Base-by-base conservation (phyloP, 2,797 vertebrate species). In the Prionace glauca region DNA sequence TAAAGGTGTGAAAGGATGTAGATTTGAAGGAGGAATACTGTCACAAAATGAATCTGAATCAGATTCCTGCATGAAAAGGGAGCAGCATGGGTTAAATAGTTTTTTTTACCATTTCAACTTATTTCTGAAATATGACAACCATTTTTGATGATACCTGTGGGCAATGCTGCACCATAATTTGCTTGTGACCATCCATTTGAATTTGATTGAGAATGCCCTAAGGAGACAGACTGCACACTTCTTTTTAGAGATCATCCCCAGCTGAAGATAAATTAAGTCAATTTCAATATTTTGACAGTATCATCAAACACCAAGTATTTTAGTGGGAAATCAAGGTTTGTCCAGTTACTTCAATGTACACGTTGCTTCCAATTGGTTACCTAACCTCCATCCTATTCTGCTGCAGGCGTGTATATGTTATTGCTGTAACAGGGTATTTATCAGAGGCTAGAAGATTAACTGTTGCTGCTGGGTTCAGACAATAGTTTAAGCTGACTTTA, bases 161-260 rank as follows among this genome's bases (percentile, higher is more conserved):
- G n/a, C 90, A 92, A 69, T 69, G 65, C 36, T 10, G 62, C n/a
- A 41, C 18, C 22, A 41, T 67, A 69, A 92, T 69, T 92, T 10
- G 65, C 65, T 92, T 92, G 90, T 92, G 90, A 92, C n/a, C 62
- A 92, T 92, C 90, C 62, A 69, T 92, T 69, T 69, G 69, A 92
- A 69, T 36, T 41, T 92, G 90, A 92, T 41, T 41, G 90, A 36
- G 36, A 67, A 69, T 92, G 65, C 20, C 65, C 62, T 18, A 5
- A 67, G 90, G 36, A 69, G 65, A 26, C 22, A 69, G 90, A 69
- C 90, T 69, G 90, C 69, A n/a, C 24, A 32, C 62, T 67, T 20
- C 7, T 67, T 12, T 62, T 69, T 77, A 32, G 29, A 56, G 62
- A 92, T 69, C 65, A 41, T 69, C 90, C n/a, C 4, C 90, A 69